Evolutionary conservation across 1,140 invertebrate genomes (phyloP).

Genomic region (Bathynomus jamesi): DNA sequence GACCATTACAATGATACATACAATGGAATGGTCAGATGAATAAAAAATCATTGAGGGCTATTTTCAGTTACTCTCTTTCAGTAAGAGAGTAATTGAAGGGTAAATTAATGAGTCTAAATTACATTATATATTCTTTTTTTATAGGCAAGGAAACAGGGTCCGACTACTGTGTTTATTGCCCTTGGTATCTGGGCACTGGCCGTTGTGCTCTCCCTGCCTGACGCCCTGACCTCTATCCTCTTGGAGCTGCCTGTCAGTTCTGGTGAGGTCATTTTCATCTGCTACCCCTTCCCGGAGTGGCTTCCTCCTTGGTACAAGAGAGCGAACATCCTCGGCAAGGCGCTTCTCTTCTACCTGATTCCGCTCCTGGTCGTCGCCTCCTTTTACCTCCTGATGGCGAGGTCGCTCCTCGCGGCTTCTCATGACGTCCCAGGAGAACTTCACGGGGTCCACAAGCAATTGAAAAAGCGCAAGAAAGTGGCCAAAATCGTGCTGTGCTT

Average conservation of each 20-base stretch:
- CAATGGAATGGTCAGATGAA: too few relatives aligned
- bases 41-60: too few relatives aligned
- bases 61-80: too few relatives aligned
- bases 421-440: slow-evolving; percentile 55
- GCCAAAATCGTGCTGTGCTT: slow-evolving; percentile 82
- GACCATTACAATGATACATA: too few relatives aligned
- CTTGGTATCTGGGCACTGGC: slow-evolving; percentile 68
- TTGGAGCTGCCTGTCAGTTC: slow-evolving; percentile 48
- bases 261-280: slow-evolving; percentile 52
- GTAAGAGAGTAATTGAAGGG: too few relatives aligned
- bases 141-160: too few relatives aligned
- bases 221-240: slow-evolving; percentile 64
- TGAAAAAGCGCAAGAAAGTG: slow-evolving; percentile 76
- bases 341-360: slow-evolving; percentile 59
- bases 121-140: too few relatives aligned
- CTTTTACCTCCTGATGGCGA: slow-evolving; percentile 81
- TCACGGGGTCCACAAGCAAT: slow-evolving; percentile 46
- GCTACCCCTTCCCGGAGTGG: slow-evolving; percentile 68
- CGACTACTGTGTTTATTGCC: slow-evolving; percentile 6
- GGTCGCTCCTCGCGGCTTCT: slow-evolving; percentile 73
- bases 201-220: slow-evolving; percentile 64
- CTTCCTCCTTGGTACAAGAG: slow-evolving; percentile 61
- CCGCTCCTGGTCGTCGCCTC: slow-evolving; percentile 71
- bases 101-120: too few relatives aligned
- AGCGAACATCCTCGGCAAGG: slow-evolving; percentile 16